Base-by-base conservation (phyloP, 1,140 invertebrate genomes). In the Hyposmocoma kahamanoa region DNA sequence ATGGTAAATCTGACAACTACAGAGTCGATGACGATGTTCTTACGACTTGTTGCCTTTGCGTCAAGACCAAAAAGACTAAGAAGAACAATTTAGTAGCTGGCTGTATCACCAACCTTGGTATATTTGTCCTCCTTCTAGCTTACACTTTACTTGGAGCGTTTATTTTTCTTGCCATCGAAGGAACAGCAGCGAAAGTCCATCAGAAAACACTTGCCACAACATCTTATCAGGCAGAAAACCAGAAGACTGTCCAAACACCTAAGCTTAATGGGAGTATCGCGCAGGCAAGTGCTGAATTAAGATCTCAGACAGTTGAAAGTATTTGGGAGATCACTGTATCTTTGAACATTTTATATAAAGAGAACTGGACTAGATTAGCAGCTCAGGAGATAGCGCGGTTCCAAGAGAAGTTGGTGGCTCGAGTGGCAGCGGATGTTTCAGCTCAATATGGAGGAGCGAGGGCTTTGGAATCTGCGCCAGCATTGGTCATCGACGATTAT, bases 261-360 rank as follows among this genome's bases (percentile, higher is more conserved):
- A 86, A 73, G 67, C 58, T 67, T 41, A 84, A 74, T 53, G 71
- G 60, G 24, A 82, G 62, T 44, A 82, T 84, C 21, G 59, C 70
- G 28, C 80, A 86, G 54, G 79, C 75, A 1, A 86, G 76, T 49
- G 83, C 77, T 3, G 84, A 87, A 49, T 56, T 86, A 26, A 67
- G 94, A 56, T 89, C 91, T 5, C 90, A 91, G 56, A 94, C 94
- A 9, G 94, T 96, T 6, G 93, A 95, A 74, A 95, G 93, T 71
- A 94, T 98, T 56, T 98, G 97, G 97, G 94, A 97, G 68, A 97
- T 98, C 36, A 98, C 97, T 10, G 95, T 96, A 58, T 94, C 92
- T 43, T 88, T 98, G 41, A 98, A 98, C 80, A 97, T 98, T 63
- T 88, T 98, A 10, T 97, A 98, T 81, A 93, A 94, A 62, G 95